A percentile compares a stretch with the other conserved stretches of the same genome.
phyloP scores from a whole-genome alignment of 2,113 vertebrate species.

The Chloropsis cyanopogon region DNA sequence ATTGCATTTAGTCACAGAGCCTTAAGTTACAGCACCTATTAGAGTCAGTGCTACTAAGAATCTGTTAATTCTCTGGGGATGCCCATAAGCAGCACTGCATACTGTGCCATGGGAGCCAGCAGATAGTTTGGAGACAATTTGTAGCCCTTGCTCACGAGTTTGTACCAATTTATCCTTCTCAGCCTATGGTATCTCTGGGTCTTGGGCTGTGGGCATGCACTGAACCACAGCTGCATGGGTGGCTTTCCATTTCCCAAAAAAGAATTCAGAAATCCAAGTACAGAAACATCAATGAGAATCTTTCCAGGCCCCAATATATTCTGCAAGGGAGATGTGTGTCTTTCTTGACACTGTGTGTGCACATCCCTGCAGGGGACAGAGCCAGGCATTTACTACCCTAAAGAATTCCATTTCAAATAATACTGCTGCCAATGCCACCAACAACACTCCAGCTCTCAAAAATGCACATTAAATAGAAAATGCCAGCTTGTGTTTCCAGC shows the following conservation, averaged over 20 bases:
- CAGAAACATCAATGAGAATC: not conserved
- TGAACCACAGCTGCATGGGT: not conserved
- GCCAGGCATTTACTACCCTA: not conserved
- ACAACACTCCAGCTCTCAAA: not conserved
- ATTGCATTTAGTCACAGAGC: not conserved
- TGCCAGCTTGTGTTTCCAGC: rapidly evolving
- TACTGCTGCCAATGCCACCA: not conserved
- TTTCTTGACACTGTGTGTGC: not conserved
- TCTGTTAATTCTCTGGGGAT: not conserved
- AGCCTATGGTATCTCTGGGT: not conserved
- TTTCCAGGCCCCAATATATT: not conserved
- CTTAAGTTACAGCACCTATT: not conserved
- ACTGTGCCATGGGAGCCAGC: not conserved
- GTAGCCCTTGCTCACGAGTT: not conserved
- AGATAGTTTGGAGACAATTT: not conserved
- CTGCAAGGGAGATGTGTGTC: not conserved
- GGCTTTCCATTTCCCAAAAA: not conserved
- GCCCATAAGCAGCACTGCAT: rapidly evolving
- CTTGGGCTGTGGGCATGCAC: not conserved
- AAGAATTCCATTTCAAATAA: not conserved
- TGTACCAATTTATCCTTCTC: not conserved
- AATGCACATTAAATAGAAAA: not conserved
- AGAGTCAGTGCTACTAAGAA: not conserved
- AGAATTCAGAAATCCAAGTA: not conserved
- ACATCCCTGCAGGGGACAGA: not conserved